A percentile compares a stretch with the other conserved stretches of the same genome.
Evolutionary conservation across 2,113 vertebrate genomes (phyloP).

Genomic region (Helogale parvula): DNA sequence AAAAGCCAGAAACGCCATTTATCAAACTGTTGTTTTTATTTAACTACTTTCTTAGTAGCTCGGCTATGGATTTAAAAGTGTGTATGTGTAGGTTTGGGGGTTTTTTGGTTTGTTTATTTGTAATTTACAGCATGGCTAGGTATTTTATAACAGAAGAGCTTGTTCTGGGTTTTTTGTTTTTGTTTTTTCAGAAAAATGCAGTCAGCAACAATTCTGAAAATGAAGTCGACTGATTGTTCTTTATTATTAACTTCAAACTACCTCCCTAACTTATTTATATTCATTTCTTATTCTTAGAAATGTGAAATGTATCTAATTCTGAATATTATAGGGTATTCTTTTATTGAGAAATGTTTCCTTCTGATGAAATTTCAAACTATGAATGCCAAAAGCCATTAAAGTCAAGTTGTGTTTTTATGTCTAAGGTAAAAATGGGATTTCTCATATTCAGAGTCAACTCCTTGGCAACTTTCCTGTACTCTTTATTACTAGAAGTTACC

Average conservation of each 20-base stretch:
- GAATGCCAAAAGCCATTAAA: slow-evolving; percentile 17
- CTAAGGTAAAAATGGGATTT: slow-evolving; percentile 5
- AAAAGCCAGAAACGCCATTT: neutral
- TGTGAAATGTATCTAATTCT: slow-evolving; percentile 21
- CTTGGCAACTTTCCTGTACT: neutral
- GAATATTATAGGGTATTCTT: neutral
- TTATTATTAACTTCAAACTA: slow-evolving; percentile 10
- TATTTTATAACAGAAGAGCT: neutral
- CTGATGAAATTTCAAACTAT: slow-evolving; percentile 37
- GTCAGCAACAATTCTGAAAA: slow-evolving; percentile 23
- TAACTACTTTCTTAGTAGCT: neutral
- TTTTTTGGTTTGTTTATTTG: neutral
- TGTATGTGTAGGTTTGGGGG: too few species aligned
- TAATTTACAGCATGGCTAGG: neutral
- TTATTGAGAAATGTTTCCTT: slow-evolving; percentile 31
- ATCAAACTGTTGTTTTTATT: neutral
- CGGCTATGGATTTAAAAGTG: neutral
- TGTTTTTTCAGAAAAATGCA: slow-evolving; percentile 1
- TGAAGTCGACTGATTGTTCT: neutral
- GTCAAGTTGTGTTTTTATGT: neutral
- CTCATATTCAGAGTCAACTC: neutral
- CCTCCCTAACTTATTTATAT: slow-evolving; percentile 12
- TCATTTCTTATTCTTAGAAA: slow-evolving; percentile 13
- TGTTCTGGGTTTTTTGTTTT: neutral
- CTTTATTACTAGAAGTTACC: slow-evolving; percentile 16